phyloP scores from a whole-genome alignment of 2,797 vertebrate species.

The Bucorvus abyssinicus region DNA sequence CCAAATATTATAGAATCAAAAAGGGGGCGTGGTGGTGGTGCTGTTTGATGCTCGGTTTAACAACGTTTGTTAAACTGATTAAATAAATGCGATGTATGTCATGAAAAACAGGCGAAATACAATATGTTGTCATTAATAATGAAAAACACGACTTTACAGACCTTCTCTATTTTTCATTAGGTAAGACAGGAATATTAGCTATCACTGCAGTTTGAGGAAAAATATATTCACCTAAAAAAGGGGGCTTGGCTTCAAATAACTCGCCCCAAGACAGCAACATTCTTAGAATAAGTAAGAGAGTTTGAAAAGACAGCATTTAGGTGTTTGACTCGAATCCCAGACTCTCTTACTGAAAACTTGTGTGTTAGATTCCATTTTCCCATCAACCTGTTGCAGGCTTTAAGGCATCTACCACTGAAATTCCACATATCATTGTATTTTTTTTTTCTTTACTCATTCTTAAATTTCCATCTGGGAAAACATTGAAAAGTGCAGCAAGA shows the following conservation, averaged over 20 bases:
- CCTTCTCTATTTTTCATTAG: not conserved
- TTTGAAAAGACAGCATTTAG: not conserved
- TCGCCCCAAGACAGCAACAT: not conserved
- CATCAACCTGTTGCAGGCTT: not conserved
- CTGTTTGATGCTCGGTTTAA: not conserved
- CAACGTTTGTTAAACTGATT: not conserved
- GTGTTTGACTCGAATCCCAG: not conserved
- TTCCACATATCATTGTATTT: not conserved
- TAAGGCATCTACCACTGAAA: not conserved
- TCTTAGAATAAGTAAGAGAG: not conserved
- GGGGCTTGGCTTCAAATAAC: not conserved
- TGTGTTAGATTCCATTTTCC: slow-evolving; percentile 4
- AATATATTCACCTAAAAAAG: not conserved
- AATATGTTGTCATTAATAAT: not conserved
- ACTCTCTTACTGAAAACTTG: not conserved
- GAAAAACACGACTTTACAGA: not conserved
- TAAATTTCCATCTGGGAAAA: slow-evolving; percentile 31
- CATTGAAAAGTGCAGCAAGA: slow-evolving; percentile 4
- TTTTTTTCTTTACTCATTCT: slow-evolving; percentile 38
- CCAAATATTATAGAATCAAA: not conserved
- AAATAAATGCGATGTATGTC: not conserved
- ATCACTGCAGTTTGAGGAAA: not conserved
- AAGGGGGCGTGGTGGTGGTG: not conserved
- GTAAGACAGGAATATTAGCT: not conserved
- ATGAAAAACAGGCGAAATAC: not conserved